A percentile compares a stretch with the other conserved stretches of the same genome.
Evolutionary conservation across 2,888 invertebrate species (phyloP).

Genomic region (Polydesmus complanatus): DNA sequence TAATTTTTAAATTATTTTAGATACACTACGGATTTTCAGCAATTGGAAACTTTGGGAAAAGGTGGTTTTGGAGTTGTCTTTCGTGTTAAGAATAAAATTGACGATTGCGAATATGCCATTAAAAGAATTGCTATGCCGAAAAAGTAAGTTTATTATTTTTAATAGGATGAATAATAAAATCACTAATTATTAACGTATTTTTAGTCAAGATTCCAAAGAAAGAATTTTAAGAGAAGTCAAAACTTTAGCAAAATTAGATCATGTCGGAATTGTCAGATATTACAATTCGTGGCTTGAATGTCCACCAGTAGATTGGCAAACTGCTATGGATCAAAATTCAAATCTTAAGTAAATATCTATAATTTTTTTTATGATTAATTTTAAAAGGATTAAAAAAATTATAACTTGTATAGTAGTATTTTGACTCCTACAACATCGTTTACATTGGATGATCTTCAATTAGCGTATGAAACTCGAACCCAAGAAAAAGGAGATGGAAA

Average conservation of each 20-base stretch:
- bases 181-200: neutral
- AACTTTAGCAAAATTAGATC: slow-evolving; percentile 85
- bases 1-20: slow-evolving; percentile 40
- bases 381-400: neutral
- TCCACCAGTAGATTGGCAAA: slow-evolving; percentile 79
- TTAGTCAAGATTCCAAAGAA: slow-evolving; percentile 57
- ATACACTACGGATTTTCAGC: slow-evolving; percentile 71
- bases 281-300: slow-evolving; percentile 91
- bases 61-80: slow-evolving; percentile 97
- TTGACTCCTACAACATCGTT: neutral
- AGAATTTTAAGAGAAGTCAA: slow-evolving; percentile 88
- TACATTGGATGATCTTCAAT: slow-evolving; percentile 4
- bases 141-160: slow-evolving; percentile 25
- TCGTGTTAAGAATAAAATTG: slow-evolving; percentile 82
- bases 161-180: neutral
- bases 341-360: slow-evolving; percentile 31
- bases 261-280: slow-evolving; percentile 88
- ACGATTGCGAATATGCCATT: slow-evolving; percentile 86
- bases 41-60: slow-evolving; percentile 61
- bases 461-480: neutral
- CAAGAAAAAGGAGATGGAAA: neutral
- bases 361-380: neutral
- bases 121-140: slow-evolving; percentile 79
- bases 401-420: neutral
- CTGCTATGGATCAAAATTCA: slow-evolving; percentile 55